phyloP scores from a whole-genome alignment of 2,888 invertebrate species.

The Plusia festucae region DNA sequence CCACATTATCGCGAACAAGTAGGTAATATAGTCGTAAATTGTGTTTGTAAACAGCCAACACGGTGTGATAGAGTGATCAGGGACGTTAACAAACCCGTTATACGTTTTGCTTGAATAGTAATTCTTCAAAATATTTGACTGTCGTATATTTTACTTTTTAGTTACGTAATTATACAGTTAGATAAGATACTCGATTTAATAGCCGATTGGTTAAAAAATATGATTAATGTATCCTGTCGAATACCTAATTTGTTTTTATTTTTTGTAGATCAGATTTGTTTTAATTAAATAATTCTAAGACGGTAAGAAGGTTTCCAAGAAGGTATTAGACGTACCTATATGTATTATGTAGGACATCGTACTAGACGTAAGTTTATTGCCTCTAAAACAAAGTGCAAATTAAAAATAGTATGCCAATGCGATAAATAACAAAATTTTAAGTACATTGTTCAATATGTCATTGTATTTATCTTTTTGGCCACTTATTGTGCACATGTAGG shows the following conservation, averaged over 20 bases:
- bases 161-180: background rate
- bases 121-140: conserved; percentile 17
- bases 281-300: background rate
- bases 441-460: background rate
- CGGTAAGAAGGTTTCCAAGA: too few relatives aligned
- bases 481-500: background rate
- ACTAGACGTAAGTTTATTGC: too few relatives aligned
- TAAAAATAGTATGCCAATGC: too few relatives aligned
- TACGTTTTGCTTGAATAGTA: conserved; percentile 9
- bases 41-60: conserved; percentile 32
- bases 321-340: too few relatives aligned
- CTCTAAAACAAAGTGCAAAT: too few relatives aligned
- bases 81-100: conserved; percentile 43
- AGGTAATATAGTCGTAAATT: conserved; percentile 28
- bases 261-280: background rate
- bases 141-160: background rate
- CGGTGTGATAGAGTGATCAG: conserved; percentile 44
- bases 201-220: background rate
- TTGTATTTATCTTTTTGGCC: background rate
- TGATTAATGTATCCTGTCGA: background rate
- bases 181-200: background rate
- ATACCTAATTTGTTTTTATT: too few relatives aligned
- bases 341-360: too few relatives aligned
- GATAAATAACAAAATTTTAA: too few relatives aligned
- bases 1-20: conserved; percentile 29